Evolutionary conservation across 2,113 vertebrate genomes (phyloP), one percentile per base, ranked within the genome.

Genomic region (Setophaga kirtlandii): DNA sequence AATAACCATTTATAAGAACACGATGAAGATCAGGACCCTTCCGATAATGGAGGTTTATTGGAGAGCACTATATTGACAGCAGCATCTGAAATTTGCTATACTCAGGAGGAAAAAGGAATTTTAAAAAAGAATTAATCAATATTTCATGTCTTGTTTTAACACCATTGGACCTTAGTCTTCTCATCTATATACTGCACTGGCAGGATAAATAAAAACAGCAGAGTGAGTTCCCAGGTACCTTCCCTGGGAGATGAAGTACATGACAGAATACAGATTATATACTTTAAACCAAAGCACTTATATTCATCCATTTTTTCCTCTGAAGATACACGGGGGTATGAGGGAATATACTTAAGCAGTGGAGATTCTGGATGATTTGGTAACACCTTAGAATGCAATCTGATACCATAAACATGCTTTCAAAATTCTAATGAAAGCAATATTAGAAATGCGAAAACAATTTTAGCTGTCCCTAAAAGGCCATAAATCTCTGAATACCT

Each of bases 71-170:
- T 96, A 96, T 97, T 97, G 96, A 93, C 96, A 95, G 77, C 33
- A 83, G 78, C 70, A 85, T 97, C 91, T 97, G 92, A 97, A 97
- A 95, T 95, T 89, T 95, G 64, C 94, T 94, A 81, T 75, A 94
- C 88, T 96, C 90, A 76, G 86, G 91, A 97, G 95, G 83, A 96
- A 97, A 97, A 95, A 59, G 19, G 83, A 97, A 87, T 96, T 96
- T 84, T 14, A 30, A 95, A 95, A 96, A 93, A 94, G 86, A 96
- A 90, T 97, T 97, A 95, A 97, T 98, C 97, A 96, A 97, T 97
- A 97, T 96, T 97, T 97, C 93, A 95, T 94, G 96, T 96, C 94
- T 97, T 96, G 76, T 97, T 98, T 98, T 97, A 98, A 97, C 90
- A 97, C 90, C 79, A 87, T 67, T 95, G 96, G 94, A 97, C 90